phyloP scores from a whole-genome alignment of 2,797 vertebrate genomes.

The Capromys pilorides region DNA sequence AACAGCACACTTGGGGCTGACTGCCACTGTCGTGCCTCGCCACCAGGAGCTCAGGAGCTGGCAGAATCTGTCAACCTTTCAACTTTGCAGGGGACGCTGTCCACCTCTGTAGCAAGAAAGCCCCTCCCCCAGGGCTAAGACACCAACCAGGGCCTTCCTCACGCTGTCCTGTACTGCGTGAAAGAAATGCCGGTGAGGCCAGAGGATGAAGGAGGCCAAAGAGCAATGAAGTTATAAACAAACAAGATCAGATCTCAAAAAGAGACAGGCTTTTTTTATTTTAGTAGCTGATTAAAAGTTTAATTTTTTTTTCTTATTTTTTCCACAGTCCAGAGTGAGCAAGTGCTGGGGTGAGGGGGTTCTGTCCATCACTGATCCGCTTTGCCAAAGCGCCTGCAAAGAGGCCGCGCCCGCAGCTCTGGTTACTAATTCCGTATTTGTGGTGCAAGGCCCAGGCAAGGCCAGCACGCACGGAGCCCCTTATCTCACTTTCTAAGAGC shows the following conservation, averaged over 20 bases:
- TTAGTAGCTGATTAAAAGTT: neutral
- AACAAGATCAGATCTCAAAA: neutral
- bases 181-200: neutral
- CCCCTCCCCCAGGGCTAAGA: slow-evolving; percentile 75
- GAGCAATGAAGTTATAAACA: neutral
- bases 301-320: slow-evolving; percentile 5
- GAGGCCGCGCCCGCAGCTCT: slow-evolving; percentile 1
- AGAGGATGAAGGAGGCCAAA: neutral
- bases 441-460: slow-evolving; percentile 43
- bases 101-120: slow-evolving; percentile 91
- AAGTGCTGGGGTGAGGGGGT: neutral
- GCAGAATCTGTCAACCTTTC: slow-evolving; percentile 96
- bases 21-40: slow-evolving; percentile 95
- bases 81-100: neutral
- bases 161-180: neutral
- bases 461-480: neutral
- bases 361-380: neutral
- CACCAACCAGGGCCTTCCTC: neutral
- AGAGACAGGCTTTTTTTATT: slow-evolving; percentile 15
- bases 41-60: slow-evolving; percentile 94
- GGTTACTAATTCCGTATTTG: slow-evolving; percentile 63
- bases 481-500: slow-evolving; percentile 52
- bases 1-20: slow-evolving; percentile 96
- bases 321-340: neutral
- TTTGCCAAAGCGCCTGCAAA: neutral